A percentile compares a stretch with the other conserved stretches of the same genome.
phyloP scores from a whole-genome alignment of 2,113 vertebrate species.

The Tragelaphus strepsiceros region DNA sequence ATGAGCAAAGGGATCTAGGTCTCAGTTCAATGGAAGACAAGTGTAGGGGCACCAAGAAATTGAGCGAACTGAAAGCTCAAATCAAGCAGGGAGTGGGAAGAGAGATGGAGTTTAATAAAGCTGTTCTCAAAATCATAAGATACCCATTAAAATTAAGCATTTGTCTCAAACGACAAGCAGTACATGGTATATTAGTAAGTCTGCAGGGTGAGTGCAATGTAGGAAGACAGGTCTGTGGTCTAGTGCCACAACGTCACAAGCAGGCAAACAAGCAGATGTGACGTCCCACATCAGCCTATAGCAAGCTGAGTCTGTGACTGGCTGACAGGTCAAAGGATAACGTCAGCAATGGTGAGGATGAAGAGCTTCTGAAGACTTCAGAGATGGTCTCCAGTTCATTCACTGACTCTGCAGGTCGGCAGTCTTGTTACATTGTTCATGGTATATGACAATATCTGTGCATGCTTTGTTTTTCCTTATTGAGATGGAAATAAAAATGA shows the following conservation, averaged over 20 bases:
- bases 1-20: background rate
- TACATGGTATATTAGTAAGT: background rate
- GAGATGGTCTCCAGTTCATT: background rate
- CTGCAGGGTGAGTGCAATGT: background rate
- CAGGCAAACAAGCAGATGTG: background rate
- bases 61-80: background rate
- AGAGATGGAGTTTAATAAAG: background rate
- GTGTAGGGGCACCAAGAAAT: background rate
- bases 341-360: background rate
- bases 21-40: background rate
- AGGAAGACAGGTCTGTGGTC: background rate
- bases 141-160: background rate
- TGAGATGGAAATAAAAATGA: background rate
- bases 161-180: background rate
- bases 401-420: background rate
- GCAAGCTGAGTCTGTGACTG: background rate
- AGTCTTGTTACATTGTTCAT: background rate
- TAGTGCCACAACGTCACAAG: accelerated
- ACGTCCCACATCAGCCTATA: accelerated
- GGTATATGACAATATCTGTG: background rate
- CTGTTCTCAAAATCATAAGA: background rate
- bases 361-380: background rate
- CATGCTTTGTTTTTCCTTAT: background rate
- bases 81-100: background rate
- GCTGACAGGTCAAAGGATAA: background rate